Evolutionary conservation across 2,888 invertebrate genomes (phyloP).

Genomic region (Steromphala cineraria): DNA sequence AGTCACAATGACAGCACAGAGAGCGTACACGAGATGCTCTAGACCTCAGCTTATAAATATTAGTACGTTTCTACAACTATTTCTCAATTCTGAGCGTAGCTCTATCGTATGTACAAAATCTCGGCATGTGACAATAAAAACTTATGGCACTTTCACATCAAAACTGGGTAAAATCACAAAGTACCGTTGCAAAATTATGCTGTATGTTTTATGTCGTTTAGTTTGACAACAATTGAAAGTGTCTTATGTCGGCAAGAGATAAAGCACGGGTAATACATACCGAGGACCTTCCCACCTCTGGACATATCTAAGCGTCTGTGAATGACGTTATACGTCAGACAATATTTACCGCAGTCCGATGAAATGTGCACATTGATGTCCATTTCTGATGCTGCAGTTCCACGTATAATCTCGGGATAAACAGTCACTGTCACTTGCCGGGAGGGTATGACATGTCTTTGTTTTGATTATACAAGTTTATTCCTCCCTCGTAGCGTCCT

Average conservation of each 20-base stretch:
- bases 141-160: conserved; percentile 17
- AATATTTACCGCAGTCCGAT: conserved; percentile 8
- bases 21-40: neutral
- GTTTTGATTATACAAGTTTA: conserved; percentile 15
- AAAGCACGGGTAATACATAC: conserved; percentile 26
- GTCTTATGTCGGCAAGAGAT: conserved; percentile 22
- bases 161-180: neutral
- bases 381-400: neutral
- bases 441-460: neutral
- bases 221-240: conserved; percentile 10
- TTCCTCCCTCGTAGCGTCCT: neutral
- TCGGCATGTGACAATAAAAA: conserved; percentile 16
- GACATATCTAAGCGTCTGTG: conserved; percentile 2
- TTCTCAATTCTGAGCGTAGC: neutral
- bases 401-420: neutral
- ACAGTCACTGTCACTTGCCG: neutral
- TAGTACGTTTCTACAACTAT: neutral
- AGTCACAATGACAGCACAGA: conserved; percentile 13
- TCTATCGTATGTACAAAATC: conserved; percentile 13
- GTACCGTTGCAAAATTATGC: neutral
- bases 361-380: conserved; percentile 13
- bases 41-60: conserved; percentile 17
- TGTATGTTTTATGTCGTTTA: neutral
- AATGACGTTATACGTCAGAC: conserved; percentile 15
- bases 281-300: neutral